Evolutionary conservation across 1,140 invertebrate species (phyloP).

Genomic region (Saccostrea glomerata): DNA sequence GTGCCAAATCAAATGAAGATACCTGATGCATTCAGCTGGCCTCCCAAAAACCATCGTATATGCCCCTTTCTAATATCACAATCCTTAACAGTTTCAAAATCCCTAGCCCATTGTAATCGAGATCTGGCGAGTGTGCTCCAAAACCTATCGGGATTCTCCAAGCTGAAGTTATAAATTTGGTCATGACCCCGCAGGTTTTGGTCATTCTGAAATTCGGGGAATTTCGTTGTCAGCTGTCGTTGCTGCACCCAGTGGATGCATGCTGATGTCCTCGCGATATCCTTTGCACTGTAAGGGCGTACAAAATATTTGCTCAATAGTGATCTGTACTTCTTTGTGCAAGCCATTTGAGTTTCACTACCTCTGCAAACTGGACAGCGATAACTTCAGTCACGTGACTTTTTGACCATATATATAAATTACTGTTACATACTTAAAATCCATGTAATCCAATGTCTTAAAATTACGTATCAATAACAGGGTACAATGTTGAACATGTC

Average conservation of each 20-base stretch:
- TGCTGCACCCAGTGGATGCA: neutral
- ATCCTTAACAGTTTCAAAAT: conserved; percentile 78
- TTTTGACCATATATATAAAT: neutral
- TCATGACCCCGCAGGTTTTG: conserved; percentile 64
- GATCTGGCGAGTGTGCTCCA: conserved; percentile 79
- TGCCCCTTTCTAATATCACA: conserved; percentile 78
- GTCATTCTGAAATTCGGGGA: conserved; percentile 72
- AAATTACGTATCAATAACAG: neutral
- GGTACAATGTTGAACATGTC: neutral
- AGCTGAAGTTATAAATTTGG: conserved; percentile 73
- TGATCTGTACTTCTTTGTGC: neutral
- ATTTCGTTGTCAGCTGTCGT: conserved; percentile 60
- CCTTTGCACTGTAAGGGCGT: neutral
- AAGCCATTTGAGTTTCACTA: neutral
- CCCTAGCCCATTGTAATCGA: conserved; percentile 78
- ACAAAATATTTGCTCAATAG: neutral
- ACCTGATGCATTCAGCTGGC: conserved; percentile 81
- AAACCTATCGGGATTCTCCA: conserved; percentile 79
- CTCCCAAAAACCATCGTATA: conserved; percentile 78
- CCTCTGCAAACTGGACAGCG: neutral
- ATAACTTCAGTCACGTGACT: conserved; percentile 7
- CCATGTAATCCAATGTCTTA: neutral
- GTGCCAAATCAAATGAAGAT: neutral
- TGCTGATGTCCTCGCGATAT: neutral
- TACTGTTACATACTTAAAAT: neutral